Percentiles rank a stretch among this genome's conserved stretches.
These are phyloP conservation scores for Branchellion lobata DNA, from an alignment of 2,888 invertebrate species.

Conservation along the genomic window DNA sequence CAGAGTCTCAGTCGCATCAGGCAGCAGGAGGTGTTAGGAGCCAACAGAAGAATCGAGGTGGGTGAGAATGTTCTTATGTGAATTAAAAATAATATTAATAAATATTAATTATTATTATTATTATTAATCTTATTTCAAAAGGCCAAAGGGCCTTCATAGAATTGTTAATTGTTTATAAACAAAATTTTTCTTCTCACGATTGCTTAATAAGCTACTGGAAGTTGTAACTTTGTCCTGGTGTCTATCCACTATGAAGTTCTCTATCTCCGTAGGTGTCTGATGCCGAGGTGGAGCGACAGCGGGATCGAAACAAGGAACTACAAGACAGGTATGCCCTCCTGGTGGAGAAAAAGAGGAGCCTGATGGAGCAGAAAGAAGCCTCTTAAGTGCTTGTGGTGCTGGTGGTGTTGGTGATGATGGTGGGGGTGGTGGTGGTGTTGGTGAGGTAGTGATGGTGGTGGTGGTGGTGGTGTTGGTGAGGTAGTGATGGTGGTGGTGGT, in stretches of 20 bases:
- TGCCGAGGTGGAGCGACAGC: constrained; percentile 88
- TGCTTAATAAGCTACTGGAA: no score
- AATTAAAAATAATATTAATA: not conserved
- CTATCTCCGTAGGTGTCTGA: constrained; percentile 81
- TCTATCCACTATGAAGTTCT: no score
- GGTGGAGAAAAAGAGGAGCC: constrained; percentile 44
- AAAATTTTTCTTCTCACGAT: no score
- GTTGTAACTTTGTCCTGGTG: no score
- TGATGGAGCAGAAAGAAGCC: constrained; percentile 36
- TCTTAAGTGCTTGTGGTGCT: not conserved
- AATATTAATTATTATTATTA: not conserved
- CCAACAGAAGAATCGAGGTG: constrained; percentile 85
- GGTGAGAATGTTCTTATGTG: constrained; percentile 29
- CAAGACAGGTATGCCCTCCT: constrained; percentile 80
- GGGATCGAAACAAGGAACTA: constrained; percentile 82
- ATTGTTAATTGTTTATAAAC: not conserved
- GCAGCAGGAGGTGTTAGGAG: constrained; percentile 83
- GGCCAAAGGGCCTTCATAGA: not conserved
- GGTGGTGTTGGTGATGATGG: not conserved
- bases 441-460: not conserved
- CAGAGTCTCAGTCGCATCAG: constrained; percentile 87
- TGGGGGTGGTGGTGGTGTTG: not conserved
- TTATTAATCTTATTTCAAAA: not conserved
- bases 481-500: no score
- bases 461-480: no score